Base-by-base conservation (phyloP, 1,140 invertebrate species). In the Pemphigus obesinymphae region DNA sequence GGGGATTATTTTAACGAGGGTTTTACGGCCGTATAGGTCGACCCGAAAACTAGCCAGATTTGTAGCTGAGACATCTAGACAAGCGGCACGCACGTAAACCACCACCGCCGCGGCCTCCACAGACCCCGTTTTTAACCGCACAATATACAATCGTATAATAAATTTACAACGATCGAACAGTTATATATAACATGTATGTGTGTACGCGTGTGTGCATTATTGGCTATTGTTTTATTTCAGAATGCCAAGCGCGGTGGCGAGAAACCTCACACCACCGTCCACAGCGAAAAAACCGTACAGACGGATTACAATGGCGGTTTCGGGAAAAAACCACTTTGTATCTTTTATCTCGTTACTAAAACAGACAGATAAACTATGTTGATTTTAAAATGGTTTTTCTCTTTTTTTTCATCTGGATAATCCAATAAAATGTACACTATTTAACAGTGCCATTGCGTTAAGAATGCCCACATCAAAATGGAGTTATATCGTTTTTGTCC, bases 1-100 rank as follows among this genome's bases (percentile, higher is more conserved):
- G 37, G 37, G 66, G 66, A 70, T 70, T 70, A 70, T 23, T 70
- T 70, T 70, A 70, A 70, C 66, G 66, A 70, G 20, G 66, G n/a
- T 43, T 70, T 70, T 70, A 70, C 66, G 66, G 66, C 37, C 29
- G 34, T 70, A n/a, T n/a, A n/a, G 34, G 66, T 70, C 66, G 66
- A 70, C 34, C 34, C 63, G n/a, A 40, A 40, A 68, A 40, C 63
- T 68, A 40, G 26, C 37, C 66, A 70, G 66, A 70, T 70, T 43
- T 70, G 66, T 40, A 70, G 37, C 34, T 17, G n/a, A 70, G 66
- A 70, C 66, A 26, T 5, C 37, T 37, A n/a, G n/a, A 43, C 66
- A 2, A 43, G n/a, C 37, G 34, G 34, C 11, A n/a, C 34, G 13
- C 66, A 23, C 66, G 37, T 70, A 43, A 70, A 70, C 37, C 29